Evolutionary conservation across 2,113 vertebrate species (phyloP).

Genomic region (Limanda limanda): DNA sequence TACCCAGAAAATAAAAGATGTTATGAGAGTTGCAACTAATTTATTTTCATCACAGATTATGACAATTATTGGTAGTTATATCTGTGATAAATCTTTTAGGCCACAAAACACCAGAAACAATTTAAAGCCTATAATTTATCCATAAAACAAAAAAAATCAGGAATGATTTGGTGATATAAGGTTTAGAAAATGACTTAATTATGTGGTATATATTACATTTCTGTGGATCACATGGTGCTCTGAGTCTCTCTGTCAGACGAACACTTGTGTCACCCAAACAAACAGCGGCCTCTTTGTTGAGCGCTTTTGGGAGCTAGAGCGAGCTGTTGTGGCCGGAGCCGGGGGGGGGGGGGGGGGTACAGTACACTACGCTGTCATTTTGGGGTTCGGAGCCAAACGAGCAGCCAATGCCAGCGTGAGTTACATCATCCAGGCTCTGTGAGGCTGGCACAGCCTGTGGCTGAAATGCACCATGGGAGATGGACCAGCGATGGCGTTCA

Average conservation of each 20-base stretch:
- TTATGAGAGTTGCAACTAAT: not conserved
- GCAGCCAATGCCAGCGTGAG: slow-evolving; percentile 61
- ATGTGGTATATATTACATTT: not conserved
- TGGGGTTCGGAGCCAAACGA: slow-evolving; percentile 64
- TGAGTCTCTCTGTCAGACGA: slow-evolving; percentile 32
- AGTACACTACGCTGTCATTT: slow-evolving; percentile 66
- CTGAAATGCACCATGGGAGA: slow-evolving; percentile 69
- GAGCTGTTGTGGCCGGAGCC: slow-evolving; percentile 56
- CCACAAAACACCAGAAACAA: too few relatives aligned
- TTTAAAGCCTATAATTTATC: too few relatives aligned
- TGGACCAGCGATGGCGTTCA: slow-evolving; percentile 13
- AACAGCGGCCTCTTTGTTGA: slow-evolving; percentile 80
- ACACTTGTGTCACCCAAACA: slow-evolving; percentile 64
- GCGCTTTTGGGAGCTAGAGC: slow-evolving; percentile 64
- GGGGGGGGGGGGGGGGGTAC: too few relatives aligned
- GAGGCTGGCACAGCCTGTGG: slow-evolving; percentile 82
- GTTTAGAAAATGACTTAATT: not conserved
- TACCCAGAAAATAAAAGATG: not conserved
- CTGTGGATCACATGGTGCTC: not conserved
- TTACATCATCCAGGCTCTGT: slow-evolving; percentile 74
- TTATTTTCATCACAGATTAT: too few relatives aligned
- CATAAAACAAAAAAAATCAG: not conserved
- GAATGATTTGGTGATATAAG: not conserved
- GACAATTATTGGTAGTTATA: not conserved
- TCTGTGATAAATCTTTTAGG: not conserved